A percentile compares a stretch with the other conserved stretches of the same genome.
Evolutionary conservation across 64 coral and sea anemone genomes (phyloP).

Genomic region (Catalaphyllia jardinei): DNA sequence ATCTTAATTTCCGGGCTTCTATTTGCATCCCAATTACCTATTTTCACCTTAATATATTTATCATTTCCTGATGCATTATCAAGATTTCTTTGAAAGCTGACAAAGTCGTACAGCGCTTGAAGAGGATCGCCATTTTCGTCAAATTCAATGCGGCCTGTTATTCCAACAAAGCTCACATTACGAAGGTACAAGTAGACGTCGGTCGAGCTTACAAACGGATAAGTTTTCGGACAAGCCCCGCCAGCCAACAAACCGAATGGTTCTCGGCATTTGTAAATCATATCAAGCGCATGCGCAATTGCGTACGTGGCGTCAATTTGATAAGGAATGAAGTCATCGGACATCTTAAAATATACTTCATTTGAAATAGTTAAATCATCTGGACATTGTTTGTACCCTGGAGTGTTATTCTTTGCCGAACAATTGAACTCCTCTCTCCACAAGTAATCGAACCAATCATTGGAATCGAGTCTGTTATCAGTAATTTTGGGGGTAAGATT

Average conservation of each 20-base stretch:
- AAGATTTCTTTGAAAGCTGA: conserved; percentile 64
- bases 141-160: conserved; percentile 57
- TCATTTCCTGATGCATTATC: background rate
- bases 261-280: conserved; percentile 56
- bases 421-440: conserved; percentile 57
- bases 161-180: conserved; percentile 63
- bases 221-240: conserved; percentile 32
- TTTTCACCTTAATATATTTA: conserved; percentile 45
- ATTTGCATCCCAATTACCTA: conserved; percentile 59
- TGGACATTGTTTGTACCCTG: background rate
- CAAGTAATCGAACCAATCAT: conserved; percentile 41
- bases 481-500: conserved; percentile 17
- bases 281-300: conserved; percentile 63
- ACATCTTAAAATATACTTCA: conserved; percentile 45
- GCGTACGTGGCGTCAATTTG: conserved; percentile 69
- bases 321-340: conserved; percentile 66
- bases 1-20: conserved; percentile 15
- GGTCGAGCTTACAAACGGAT: conserved; percentile 29
- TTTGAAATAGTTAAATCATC: conserved; percentile 31
- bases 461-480: background rate
- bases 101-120: conserved; percentile 62
- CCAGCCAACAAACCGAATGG: conserved; percentile 27
- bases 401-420: conserved; percentile 1
- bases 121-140: conserved; percentile 64
- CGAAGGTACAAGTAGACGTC: conserved; percentile 60